Evolutionary conservation across 2,797 vertebrate genomes (phyloP).

Genomic region (Tapera naevia): DNA sequence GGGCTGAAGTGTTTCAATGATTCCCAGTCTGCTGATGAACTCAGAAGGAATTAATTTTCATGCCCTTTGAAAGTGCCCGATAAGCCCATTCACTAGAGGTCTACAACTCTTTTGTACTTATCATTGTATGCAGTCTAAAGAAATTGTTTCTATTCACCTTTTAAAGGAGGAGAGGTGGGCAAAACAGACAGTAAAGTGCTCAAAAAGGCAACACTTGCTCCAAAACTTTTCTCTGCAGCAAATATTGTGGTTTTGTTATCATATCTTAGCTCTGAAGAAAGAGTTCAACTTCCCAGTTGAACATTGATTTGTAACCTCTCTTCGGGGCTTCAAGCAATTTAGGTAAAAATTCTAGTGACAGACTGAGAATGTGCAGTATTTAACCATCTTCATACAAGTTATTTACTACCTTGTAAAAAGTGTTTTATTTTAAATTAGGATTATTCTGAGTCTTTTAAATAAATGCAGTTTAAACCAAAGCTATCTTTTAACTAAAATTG

Average conservation of each 20-base stretch:
- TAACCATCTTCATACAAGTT: rapidly evolving
- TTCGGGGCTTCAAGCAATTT: neutral
- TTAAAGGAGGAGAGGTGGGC: neutral
- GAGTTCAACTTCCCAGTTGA: neutral
- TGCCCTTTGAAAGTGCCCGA: conserved; percentile 17
- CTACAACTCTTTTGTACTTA: neutral
- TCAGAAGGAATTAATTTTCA: neutral
- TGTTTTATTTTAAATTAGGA: neutral
- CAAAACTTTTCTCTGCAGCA: neutral
- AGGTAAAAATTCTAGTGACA: neutral
- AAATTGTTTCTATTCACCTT: conserved; percentile 36
- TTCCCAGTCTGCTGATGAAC: neutral
- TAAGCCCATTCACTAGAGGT: neutral
- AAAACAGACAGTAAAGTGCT: neutral
- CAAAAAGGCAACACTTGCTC: neutral
- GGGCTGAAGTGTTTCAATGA: neutral
- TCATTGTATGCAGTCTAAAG: neutral
- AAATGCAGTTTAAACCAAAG: neutral
- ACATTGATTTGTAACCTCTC: neutral
- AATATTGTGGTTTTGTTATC: neutral
- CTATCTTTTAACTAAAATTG: neutral
- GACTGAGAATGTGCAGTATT: neutral
- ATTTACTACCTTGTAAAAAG: neutral
- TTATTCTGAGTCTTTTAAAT: neutral
- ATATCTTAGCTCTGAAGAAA: neutral